Evolutionary conservation across 92 coral and sea anemone species (phyloP).

Genomic region (Epizoanthus stellaris): DNA sequence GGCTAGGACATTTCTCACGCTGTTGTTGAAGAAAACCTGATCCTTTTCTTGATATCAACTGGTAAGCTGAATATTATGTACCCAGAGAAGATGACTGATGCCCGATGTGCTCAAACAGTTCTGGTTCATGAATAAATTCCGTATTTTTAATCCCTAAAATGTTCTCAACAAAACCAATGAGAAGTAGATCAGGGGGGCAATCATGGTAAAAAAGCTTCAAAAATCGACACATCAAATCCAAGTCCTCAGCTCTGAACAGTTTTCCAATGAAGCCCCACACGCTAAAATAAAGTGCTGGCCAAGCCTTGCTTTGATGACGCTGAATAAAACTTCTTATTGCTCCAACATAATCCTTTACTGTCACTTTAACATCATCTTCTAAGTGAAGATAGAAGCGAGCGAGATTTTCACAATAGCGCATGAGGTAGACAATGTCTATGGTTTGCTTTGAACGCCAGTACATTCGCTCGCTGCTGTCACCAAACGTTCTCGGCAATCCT

Average conservation of each 20-base stretch:
- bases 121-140: slow-evolving; percentile 1
- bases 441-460: slow-evolving; percentile 93
- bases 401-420: slow-evolving; percentile 77
- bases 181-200: slow-evolving; percentile 51
- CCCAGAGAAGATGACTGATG: slow-evolving; percentile 89
- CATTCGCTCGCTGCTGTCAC: slow-evolving; percentile 71
- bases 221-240: slow-evolving; percentile 67
- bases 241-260: slow-evolving; percentile 67
- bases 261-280: slow-evolving; percentile 86
- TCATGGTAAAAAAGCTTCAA: slow-evolving; percentile 75
- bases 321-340: slow-evolving; percentile 68
- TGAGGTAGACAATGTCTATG: slow-evolving; percentile 81
- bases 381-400: slow-evolving; percentile 85
- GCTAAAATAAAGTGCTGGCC: slow-evolving; percentile 66
- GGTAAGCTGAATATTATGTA: slow-evolving; percentile 38
- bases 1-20: too few species aligned
- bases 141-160: neutral
- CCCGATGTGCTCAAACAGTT: slow-evolving; percentile 83
- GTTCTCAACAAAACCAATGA: neutral
- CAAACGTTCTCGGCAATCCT: slow-evolving; percentile 64
- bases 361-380: slow-evolving; percentile 86
- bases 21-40: too few species aligned
- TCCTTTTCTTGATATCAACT: too few species aligned
- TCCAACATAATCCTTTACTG: slow-evolving; percentile 57
- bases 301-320: slow-evolving; percentile 38